Evolutionary conservation across 2,797 vertebrate species (phyloP), one percentile per base, ranked within the genome.

Genomic region (Apogon talboti): DNA sequence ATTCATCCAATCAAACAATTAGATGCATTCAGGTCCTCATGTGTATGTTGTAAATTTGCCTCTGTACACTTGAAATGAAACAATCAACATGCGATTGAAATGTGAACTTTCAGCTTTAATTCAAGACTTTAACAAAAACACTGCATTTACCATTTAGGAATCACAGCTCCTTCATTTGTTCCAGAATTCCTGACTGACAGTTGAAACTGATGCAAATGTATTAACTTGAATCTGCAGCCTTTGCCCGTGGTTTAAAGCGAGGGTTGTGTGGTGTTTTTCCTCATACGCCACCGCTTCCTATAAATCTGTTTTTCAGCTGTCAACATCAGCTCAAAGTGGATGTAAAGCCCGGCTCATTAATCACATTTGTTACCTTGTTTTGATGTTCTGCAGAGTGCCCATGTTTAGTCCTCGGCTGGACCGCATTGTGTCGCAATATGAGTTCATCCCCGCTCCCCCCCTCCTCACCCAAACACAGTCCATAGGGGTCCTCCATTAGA

Each of bases 361-460:
- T 87, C 78, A 86, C 81, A 89, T 81, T 78, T 37, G 71, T 78
- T 63, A 83, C 74, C 80, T 86, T 88, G 82, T 87, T 89, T 87
- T 82, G 78, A 76, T 69, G 56, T 76, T 73, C 28, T 60, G 28
- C 74, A 70, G 67, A 86, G 77, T 21, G 15, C 57, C 67, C 45
- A 49, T 68, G 66, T 83, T 56, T 63, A 58, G 52, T 65, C 55
- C 61, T 19, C 62, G 70, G 65, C 58, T 69, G 60, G 68, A 62
- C 60, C 5, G 71, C 74, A 84, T 84, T 88, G 83, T 82, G 61
- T 59, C 56, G 65, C 19, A 45, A 69, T 71, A 78, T 73, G 40
- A 21, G 35, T 66, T 54, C 51, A 33, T 28, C 42, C 24, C 14
- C 42, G 69, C 74, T 64, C 66, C 66, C 75, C 67, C 72, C 74